phyloP scores from a whole-genome alignment of 2,888 invertebrate species.

The Melanostoma scalare region DNA sequence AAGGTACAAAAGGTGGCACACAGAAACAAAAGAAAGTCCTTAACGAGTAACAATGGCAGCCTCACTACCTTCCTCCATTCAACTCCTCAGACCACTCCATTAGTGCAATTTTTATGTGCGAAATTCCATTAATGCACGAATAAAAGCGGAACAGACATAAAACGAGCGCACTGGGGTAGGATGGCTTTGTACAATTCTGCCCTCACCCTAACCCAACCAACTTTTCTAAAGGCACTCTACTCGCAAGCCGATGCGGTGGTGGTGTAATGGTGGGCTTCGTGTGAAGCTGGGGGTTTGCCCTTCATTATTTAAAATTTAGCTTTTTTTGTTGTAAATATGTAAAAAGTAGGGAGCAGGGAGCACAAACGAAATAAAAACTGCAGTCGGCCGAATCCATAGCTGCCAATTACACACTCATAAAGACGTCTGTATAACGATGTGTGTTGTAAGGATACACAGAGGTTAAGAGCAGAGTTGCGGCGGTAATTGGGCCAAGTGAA shows the following conservation, averaged over 20 bases:
- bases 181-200: not conserved
- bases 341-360: not conserved
- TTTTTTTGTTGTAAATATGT: slow-evolving; percentile 7
- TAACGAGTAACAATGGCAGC: slow-evolving; percentile 2
- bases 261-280: not conserved
- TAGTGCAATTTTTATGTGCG: slow-evolving; percentile 48
- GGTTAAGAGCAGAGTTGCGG: not conserved
- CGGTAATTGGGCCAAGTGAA: slow-evolving; percentile 48
- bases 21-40: slow-evolving; percentile 38
- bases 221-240: slow-evolving; percentile 14
- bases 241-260: not conserved
- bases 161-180: not conserved
- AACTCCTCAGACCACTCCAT: slow-evolving; percentile 46
- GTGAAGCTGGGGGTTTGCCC: not conserved
- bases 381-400: slow-evolving; percentile 43
- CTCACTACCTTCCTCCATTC: not conserved
- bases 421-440: not conserved
- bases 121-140: slow-evolving; percentile 56
- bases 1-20: slow-evolving; percentile 28
- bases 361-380: slow-evolving; percentile 12
- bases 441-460: not conserved
- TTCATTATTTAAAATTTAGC: slow-evolving; percentile 57
- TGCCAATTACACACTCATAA: slow-evolving; percentile 29
- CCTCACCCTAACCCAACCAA: not conserved
- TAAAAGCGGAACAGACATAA: slow-evolving; percentile 16